phyloP scores from a whole-genome alignment of 2,888 invertebrate species.

The Drosophila subsilvestris region DNA sequence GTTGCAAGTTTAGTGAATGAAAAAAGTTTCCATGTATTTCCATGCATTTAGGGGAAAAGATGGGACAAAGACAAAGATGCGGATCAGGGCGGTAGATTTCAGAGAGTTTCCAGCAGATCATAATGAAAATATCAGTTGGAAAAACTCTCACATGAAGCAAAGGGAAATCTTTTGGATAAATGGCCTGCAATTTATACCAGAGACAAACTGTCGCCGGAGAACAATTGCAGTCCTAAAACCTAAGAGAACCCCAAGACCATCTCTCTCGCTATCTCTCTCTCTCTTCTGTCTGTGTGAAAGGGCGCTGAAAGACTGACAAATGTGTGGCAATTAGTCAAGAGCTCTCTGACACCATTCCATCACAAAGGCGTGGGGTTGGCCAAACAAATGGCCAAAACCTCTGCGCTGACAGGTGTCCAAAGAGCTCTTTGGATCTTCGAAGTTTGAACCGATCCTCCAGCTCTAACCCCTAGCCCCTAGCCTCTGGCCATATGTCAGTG shows the following conservation, averaged over 20 bases:
- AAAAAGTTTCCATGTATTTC: conserved; percentile 56
- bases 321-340: conserved; percentile 72
- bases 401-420: conserved; percentile 61
- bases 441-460: conserved; percentile 19
- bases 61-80: conserved; percentile 36
- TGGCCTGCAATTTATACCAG: conserved; percentile 34
- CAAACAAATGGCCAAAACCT: conserved; percentile 66
- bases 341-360: conserved; percentile 71
- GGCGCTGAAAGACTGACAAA: conserved; percentile 71
- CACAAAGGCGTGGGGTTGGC: conserved; percentile 49
- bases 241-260: neutral
- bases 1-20: conserved; percentile 64
- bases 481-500: conserved; percentile 58
- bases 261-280: neutral
- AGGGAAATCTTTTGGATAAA: conserved; percentile 57
- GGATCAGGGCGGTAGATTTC: conserved; percentile 61
- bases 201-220: conserved; percentile 33
- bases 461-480: neutral
- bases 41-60: conserved; percentile 58
- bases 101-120: conserved; percentile 24
- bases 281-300: conserved; percentile 19
- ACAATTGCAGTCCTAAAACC: conserved; percentile 32
- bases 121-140: conserved; percentile 54
- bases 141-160: conserved; percentile 45
- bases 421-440: conserved; percentile 11